phyloP scores from a whole-genome alignment of 2,113 vertebrate genomes.

The Condylura cristata region DNA sequence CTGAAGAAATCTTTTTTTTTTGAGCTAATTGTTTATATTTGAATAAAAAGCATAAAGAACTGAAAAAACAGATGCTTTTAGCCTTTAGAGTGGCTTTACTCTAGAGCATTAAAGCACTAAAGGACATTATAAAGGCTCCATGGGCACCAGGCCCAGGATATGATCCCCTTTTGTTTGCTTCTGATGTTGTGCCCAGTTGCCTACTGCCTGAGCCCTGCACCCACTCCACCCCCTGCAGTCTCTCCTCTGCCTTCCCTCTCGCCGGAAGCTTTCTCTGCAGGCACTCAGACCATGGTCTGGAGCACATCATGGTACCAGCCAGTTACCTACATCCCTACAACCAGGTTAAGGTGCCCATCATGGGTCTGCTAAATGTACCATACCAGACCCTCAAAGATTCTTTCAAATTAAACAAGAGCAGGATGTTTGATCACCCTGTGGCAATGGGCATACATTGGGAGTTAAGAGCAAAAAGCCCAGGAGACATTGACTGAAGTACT shows the following conservation, averaged over 20 bases:
- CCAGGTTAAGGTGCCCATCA: neutral
- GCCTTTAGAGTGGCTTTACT: neutral
- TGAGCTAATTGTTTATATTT: neutral
- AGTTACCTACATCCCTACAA: neutral
- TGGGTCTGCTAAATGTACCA: neutral
- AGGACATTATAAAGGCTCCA: neutral
- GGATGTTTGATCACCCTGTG: no score
- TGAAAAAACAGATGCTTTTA: neutral
- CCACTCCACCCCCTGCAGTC: neutral
- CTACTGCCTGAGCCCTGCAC: neutral
- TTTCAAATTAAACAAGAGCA: no score
- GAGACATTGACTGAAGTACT: no score
- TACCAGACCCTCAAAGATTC: no score
- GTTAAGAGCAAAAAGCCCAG: no score
- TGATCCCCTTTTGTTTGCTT: neutral
- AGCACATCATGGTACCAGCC: neutral
- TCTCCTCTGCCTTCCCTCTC: no score
- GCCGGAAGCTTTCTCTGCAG: neutral
- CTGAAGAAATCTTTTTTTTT: neutral
- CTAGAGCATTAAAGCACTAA: neutral
- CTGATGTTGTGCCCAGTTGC: neutral
- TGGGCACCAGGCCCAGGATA: neutral
- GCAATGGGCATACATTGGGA: no score
- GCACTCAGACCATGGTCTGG: neutral
- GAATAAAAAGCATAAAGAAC: neutral